Evolutionary conservation across 2,888 invertebrate genomes (phyloP), one percentile per base, ranked within the genome.

Genomic region (Parnassius orleans): DNA sequence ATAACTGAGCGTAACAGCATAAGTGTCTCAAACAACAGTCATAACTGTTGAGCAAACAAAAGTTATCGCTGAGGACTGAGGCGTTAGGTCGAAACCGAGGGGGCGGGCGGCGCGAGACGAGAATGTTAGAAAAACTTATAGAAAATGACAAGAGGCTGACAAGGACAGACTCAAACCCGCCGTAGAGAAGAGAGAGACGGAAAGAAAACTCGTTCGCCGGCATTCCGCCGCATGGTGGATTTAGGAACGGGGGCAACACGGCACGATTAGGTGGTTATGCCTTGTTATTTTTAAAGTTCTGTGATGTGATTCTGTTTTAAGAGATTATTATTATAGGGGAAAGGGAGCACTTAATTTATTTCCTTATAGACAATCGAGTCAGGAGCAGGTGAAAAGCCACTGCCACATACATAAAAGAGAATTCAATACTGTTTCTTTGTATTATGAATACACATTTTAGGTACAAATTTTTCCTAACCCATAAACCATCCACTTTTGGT

Each of bases 111-210:
- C 82, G 78, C 76, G 79, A 79, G 79, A 81, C 77, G 82, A 79
- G 87, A 84, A 89, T 87, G 88, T 89, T 90, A 90, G 91, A 91
- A 91, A 91, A 91, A 90, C 89, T 90, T 89, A 90, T 89, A 90
- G 90, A 90, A 90, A 90, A 91, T 90, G 91, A 91, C 90, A 90
- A 88, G 89, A 83, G 76, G 74, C 81, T 75, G 90, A 91, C 81
- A 84, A 79, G 79, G 90, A 90, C 82, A 76, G 89, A 73, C 74
- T 80, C 72, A 86, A 73, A 71, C 74, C 75, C 75, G 76, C 79
- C 80, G 79, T 87, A 85, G 79, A 83, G 76, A 77, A 76, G 87
- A 90, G 77, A 77, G 77, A 78, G 91, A 91, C 80, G 79, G 88
- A 84, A 83, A 86, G 82, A 84, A 84, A 91, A 91, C 91, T 88